Evolutionary conservation across 2,888 invertebrate genomes (phyloP), one percentile per base, ranked within the genome.

Genomic region (Aphidoletes aphidimyza): DNA sequence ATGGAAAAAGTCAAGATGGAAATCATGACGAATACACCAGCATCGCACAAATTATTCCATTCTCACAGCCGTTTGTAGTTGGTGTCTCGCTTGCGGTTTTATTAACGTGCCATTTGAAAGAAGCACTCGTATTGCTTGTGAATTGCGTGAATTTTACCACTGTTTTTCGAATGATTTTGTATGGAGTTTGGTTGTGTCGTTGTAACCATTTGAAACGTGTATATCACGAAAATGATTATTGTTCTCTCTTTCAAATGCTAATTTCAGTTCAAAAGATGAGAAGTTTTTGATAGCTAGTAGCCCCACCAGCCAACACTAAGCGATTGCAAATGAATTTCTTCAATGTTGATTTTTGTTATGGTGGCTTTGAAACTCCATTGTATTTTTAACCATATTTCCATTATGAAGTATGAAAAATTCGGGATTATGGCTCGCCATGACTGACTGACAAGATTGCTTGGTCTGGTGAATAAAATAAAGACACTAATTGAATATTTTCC

Each of bases 201-300:
- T 34, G 30, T 11, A 17, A 9, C 26, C 5, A 2, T 26, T 14
- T 30, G 69, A 26, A 14, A 14, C 69, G 34, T 69, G 26, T 30
- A 1, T 30, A 30, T n/a, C 8, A 69, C 30, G 14, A 69, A 34
- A 69, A 54, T 22, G 3, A 69, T 69, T 69, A 30, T 69, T 69
- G 30, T 69, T 69, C 69, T 30, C n/a, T n/a, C 69, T 69, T 69
- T 69, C 69, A 69, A n/a, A 69, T 69, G 69, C 69, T 69, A 69
- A 69, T 69, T 34, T 30, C n/a, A n/a, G n/a, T n/a, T n/a, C n/a
- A n/a, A n/a, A n/a, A n/a, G n/a, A n/a, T n/a, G n/a, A n/a, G n/a
- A n/a, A n/a, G n/a, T n/a, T n/a, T n/a, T n/a, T n/a, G n/a, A n/a
- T n/a, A n/a, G n/a, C n/a, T n/a, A n/a, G n/a, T n/a, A n/a, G n/a